phyloP scores from a whole-genome alignment of 92 coral and sea anemone species.

The Bergia sp. region DNA sequence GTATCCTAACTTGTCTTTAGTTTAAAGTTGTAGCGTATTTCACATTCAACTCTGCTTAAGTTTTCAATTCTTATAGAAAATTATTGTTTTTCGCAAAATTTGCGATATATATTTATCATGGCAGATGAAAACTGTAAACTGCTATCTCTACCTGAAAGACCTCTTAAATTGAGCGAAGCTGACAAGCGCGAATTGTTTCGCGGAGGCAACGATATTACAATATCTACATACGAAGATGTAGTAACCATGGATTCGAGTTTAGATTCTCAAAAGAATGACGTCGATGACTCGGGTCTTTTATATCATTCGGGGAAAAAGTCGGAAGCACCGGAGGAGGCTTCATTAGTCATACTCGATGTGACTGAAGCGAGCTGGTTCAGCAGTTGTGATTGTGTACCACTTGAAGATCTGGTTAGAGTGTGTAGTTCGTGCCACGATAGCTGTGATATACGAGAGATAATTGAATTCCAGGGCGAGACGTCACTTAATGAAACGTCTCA shows the following conservation, averaged over 20 bases:
- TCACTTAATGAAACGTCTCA: conserved; percentile 9
- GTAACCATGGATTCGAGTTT: conserved; percentile 34
- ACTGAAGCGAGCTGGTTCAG: conserved; percentile 27
- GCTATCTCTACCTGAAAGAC: conserved; percentile 24
- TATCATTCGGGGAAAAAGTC: background rate
- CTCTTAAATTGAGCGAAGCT: conserved; percentile 1
- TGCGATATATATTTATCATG: background rate
- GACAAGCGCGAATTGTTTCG: background rate
- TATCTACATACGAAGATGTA: background rate
- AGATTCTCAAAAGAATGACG: conserved; percentile 14
- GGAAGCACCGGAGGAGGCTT: background rate
- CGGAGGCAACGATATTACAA: background rate
- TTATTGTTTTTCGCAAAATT: background rate
- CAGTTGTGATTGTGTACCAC: conserved; percentile 17
- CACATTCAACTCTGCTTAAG: background rate
- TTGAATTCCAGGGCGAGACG: conserved; percentile 13
- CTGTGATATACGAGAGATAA: conserved; percentile 3
- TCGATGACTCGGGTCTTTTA: background rate
- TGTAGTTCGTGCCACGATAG: conserved; percentile 11
- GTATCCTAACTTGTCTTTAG: background rate
- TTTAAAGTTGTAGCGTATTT: background rate
- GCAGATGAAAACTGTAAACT: background rate
- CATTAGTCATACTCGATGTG: conserved; percentile 28
- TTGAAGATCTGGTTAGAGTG: conserved; percentile 19
- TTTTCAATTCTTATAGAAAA: background rate